phyloP scores from a whole-genome alignment of 2,113 vertebrate genomes.

The Scophthalmus maximus region DNA sequence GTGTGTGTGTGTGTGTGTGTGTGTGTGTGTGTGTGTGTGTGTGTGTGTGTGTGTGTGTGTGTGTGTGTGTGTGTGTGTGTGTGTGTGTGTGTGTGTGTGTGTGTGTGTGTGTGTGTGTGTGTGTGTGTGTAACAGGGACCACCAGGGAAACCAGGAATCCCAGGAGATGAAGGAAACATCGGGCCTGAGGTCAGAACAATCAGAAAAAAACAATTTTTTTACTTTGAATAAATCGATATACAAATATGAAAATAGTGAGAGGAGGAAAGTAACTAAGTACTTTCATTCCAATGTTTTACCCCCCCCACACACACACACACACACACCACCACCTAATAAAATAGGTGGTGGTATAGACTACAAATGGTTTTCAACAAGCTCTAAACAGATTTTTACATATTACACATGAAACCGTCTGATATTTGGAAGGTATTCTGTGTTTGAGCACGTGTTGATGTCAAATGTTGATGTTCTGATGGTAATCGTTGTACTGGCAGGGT shows the following conservation, averaged over 20 bases:
- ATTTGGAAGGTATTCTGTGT: neutral
- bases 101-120: conserved; percentile 31
- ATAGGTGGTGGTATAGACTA: too few species aligned
- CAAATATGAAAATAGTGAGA: too few species aligned
- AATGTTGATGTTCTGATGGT: neutral
- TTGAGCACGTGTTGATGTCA: conserved; percentile 19
- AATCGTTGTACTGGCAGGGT: conserved; percentile 68
- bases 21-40: conserved; percentile 24
- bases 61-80: conserved; percentile 24
- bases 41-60: neutral
- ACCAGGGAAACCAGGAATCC: conserved; percentile 82
- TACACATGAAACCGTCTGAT: neutral
- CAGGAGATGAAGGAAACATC: conserved; percentile 85
- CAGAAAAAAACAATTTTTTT: too few species aligned
- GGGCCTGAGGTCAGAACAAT: conserved; percentile 81
- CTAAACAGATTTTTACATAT: too few species aligned
- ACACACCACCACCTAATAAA: too few species aligned
- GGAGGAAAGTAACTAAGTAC: too few species aligned
- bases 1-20: neutral
- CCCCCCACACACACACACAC: too few species aligned
- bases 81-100: too few species aligned
- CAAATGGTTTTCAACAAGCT: too few species aligned
- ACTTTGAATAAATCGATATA: too few species aligned
- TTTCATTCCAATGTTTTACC: too few species aligned
- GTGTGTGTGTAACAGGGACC: conserved; percentile 71